A percentile compares a stretch with the other conserved stretches of the same genome.
These are phyloP conservation scores for Pelochelys cantorii DNA, from an alignment of 2,797 vertebrate genomes.

Conservation along the genomic window DNA sequence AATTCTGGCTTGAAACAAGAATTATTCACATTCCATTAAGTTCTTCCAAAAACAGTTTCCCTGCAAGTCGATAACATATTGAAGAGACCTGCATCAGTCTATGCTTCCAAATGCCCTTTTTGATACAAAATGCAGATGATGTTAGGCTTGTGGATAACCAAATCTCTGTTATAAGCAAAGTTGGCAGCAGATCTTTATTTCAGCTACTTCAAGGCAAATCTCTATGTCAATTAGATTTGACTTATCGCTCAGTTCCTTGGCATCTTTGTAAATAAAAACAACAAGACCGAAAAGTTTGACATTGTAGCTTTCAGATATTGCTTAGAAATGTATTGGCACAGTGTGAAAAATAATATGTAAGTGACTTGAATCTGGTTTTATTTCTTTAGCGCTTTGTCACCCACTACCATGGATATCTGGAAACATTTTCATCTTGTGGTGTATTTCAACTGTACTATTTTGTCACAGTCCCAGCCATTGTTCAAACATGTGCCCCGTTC, in stretches of 20 bases:
- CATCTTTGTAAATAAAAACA: neutral
- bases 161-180: neutral
- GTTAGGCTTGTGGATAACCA: neutral
- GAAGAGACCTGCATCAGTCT: neutral
- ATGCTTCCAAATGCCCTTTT: neutral
- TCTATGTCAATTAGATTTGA: neutral
- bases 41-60: neutral
- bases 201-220: neutral
- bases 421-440: neutral
- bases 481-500: neutral
- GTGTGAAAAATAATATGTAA: neutral
- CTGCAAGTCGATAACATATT: neutral
- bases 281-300: neutral
- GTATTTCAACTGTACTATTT: neutral
- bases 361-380: neutral
- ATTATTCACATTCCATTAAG: neutral
- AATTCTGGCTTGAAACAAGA: neutral
- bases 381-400: neutral
- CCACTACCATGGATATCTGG: neutral
- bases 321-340: neutral
- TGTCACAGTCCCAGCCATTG: neutral
- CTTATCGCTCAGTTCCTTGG: neutral
- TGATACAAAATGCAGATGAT: neutral
- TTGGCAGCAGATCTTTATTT: neutral
- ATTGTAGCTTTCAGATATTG: neutral